These are phyloP conservation scores for Phalacrocorax carbo DNA, from an alignment of 2,113 vertebrate genomes.

Conservation along the genomic window DNA sequence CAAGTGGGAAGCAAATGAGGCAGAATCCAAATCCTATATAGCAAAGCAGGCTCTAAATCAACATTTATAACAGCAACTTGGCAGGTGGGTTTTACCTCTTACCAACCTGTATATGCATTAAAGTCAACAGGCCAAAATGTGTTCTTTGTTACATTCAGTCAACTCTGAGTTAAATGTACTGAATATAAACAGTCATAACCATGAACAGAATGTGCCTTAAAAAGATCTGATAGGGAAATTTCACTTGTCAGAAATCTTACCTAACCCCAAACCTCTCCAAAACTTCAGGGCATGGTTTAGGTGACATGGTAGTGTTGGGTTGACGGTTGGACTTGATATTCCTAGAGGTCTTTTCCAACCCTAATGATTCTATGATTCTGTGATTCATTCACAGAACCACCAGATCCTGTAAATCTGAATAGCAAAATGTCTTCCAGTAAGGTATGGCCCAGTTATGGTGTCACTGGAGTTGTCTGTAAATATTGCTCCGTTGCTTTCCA, in stretches of 20 bases:
- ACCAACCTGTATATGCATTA: not conserved
- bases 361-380: too few relatives aligned
- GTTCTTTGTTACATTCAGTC: not conserved
- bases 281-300: not conserved
- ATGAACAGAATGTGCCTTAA: not conserved
- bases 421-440: not conserved
- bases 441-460: fast-evolving
- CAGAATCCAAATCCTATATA: slow-evolving; percentile 21
- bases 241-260: not conserved
- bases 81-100: slow-evolving; percentile 21
- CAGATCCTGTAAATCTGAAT: not conserved
- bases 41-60: slow-evolving; percentile 26
- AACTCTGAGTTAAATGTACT: not conserved
- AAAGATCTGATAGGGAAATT: not conserved
- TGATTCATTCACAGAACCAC: not conserved
- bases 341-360: too few relatives aligned
- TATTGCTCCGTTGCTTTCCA: not conserved
- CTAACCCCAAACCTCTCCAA: not conserved
- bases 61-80: not conserved
- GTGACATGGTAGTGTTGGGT: too few relatives aligned
- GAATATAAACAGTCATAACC: not conserved
- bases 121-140: slow-evolving; percentile 9
- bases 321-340: too few relatives aligned
- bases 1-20: slow-evolving; percentile 51
- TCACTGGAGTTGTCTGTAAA: not conserved